Base-by-base conservation (phyloP, 2,797 vertebrate species). In the Hemitrygon akajei region DNA sequence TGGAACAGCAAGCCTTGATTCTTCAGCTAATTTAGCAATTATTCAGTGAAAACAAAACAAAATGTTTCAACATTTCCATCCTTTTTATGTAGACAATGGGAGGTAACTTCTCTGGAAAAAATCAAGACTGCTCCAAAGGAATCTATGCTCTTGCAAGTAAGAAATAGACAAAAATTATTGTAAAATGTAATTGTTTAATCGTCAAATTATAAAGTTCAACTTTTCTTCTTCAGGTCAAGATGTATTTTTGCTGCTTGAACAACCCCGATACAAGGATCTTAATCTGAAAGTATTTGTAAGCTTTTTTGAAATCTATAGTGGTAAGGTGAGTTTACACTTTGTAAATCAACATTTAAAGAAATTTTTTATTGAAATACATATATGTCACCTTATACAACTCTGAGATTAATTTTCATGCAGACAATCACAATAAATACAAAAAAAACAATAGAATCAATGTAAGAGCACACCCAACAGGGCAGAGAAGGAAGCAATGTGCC, bases 271-370 rank as follows among this genome's bases (percentile, higher is more conserved):
- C 94, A 95, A 94, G n/a, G 95, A 94, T 94, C 94, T 97, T 95
- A 96, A 97, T 94, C 95, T 99, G 56, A 97, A 96, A 94, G 97
- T 97, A 34, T 98, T 97, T 60, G 98, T 98, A 94, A 98, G 98
- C 56, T 99, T 99, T 96, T 99, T 99, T 95, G 99, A 99, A 96
- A 99, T 99, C 95, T 99, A 99, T 96, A 99, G 99, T 86, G 98
- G 98, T 94, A 99, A 99, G 97, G 98, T 99, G 94, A 95, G 95
- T 94, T 91, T 27, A 69, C 0, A 37, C 34, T 66, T 93, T 94
- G 75, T 69, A 27, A 63, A 37, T 77, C 66, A 63, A 63, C 37
- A 37, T 37, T 37, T 37, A 37, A 37, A 37, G 37, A 37, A 37
- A 37, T 37, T 37, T 37, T 37, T 37, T 37, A 37, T 37, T 0